Conservation (phyloP, 2,888 invertebrate genomes). For the Agelastica alni region DNA sequence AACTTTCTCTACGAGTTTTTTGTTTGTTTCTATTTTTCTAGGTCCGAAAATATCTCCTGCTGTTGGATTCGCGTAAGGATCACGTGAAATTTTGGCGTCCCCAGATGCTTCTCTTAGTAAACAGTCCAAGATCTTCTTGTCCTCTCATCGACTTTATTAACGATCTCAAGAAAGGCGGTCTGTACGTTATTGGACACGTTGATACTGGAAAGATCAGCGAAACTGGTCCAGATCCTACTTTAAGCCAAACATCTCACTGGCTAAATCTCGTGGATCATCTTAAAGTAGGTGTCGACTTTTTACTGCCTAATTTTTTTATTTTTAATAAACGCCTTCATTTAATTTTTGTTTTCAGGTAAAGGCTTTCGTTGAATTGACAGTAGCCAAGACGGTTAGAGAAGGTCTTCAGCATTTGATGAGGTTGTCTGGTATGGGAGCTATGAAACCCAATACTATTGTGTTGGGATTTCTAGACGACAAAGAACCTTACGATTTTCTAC, state of each 20-base stretch:
- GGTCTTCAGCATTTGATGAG: slow-evolving; percentile 92
- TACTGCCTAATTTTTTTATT: not conserved
- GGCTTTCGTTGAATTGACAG: slow-evolving; percentile 94
- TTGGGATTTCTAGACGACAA: slow-evolving; percentile 87
- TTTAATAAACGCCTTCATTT: not conserved
- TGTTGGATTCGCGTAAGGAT: slow-evolving; percentile 94
- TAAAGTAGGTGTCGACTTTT: slow-evolving; percentile 62
- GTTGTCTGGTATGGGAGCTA: slow-evolving; percentile 94
- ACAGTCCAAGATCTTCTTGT: slow-evolving; percentile 87
- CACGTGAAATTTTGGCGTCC: slow-evolving; percentile 99
- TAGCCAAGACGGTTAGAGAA: slow-evolving; percentile 81
- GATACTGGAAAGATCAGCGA: slow-evolving; percentile 62
- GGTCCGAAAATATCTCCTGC: slow-evolving; percentile 86
- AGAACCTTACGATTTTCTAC: slow-evolving; percentile 79
- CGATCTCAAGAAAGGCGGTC: slow-evolving; percentile 92
- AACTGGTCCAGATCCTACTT: slow-evolving; percentile 68
- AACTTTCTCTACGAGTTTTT: no score
- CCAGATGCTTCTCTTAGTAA: slow-evolving; percentile 90
- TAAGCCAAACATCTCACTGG: slow-evolving; percentile 86
- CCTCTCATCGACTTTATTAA: slow-evolving; percentile 97
- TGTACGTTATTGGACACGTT: slow-evolving; percentile 88
- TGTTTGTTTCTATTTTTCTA: slow-evolving; percentile 28
- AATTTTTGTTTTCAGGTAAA: slow-evolving; percentile 79
- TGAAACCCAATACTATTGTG: slow-evolving; percentile 98
- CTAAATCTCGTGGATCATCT: slow-evolving; percentile 92